These are phyloP conservation scores for Corvus hawaiiensis DNA, from an alignment of 2,113 vertebrate species.

Conservation along the genomic window DNA sequence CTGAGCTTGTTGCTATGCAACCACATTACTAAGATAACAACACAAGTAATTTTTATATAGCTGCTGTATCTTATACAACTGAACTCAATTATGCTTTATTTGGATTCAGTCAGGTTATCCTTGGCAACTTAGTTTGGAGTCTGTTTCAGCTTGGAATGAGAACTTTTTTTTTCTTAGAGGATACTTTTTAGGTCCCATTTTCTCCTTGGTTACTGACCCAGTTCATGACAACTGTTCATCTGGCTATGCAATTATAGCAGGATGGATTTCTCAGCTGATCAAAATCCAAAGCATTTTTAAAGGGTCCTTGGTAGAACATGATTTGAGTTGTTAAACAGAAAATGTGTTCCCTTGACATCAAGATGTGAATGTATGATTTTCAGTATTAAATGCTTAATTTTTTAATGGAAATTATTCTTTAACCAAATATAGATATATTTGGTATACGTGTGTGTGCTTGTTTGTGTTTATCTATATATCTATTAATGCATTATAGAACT, in stretches of 20 bases:
- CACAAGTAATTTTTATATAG: conserved; percentile 21
- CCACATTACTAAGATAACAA: conserved; percentile 53
- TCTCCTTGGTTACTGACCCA: conserved; percentile 7
- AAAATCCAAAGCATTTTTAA: not conserved
- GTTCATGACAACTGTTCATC: conserved; percentile 9
- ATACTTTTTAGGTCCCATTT: not conserved
- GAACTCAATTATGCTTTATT: conserved; percentile 19
- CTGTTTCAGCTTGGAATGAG: not conserved
- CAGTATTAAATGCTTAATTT: not conserved
- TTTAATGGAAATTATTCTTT: not conserved
- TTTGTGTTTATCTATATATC: not conserved
- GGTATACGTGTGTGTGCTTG: not conserved
- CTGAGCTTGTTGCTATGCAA: conserved; percentile 67
- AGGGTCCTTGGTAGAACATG: not conserved
- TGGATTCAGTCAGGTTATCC: not conserved
- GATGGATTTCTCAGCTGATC: conserved; percentile 21
- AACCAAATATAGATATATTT: not conserved
- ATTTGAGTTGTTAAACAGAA: not conserved
- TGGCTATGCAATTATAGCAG: conserved; percentile 5
- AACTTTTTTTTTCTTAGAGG: not conserved
- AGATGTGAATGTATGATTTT: not conserved
- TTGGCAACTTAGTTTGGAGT: not conserved
- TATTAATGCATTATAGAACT: not conserved
- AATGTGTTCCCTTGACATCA: not conserved
- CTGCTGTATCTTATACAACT: not conserved